Evolutionary conservation across 1,140 invertebrate genomes (phyloP).

Genomic region (Apis dorsata): DNA sequence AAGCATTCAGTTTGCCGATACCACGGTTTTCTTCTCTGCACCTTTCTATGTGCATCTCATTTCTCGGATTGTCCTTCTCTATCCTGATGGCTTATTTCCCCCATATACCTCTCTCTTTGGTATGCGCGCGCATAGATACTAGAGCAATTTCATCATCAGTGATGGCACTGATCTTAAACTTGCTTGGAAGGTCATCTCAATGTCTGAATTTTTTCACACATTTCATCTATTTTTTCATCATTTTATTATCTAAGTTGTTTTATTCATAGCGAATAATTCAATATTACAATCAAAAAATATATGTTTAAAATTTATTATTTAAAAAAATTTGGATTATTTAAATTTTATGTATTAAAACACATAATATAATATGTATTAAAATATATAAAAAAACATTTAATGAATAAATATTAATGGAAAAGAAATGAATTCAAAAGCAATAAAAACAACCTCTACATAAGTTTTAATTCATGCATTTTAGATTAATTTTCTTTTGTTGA

Average conservation of each 20-base stretch:
- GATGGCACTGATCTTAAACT: background rate
- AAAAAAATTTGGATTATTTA: background rate
- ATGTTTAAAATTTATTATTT: too few relatives aligned
- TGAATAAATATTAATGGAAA: too few relatives aligned
- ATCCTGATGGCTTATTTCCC: background rate
- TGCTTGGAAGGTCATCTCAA: too few relatives aligned
- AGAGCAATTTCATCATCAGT: background rate
- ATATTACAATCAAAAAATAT: background rate
- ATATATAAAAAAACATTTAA: too few relatives aligned
- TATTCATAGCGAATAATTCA: background rate
- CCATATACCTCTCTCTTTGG: background rate
- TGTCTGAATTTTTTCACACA: background rate
- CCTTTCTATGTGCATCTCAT: slow-evolving; percentile 52
- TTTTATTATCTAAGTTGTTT: background rate
- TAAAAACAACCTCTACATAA: too few relatives aligned
- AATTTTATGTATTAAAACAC: background rate
- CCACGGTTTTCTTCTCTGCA: slow-evolving; percentile 56
- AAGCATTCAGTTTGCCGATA: slow-evolving; percentile 43
- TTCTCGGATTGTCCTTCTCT: slow-evolving; percentile 14
- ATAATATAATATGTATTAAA: too few relatives aligned
- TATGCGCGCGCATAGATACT: slow-evolving; percentile 8
- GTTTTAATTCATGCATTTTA: too few relatives aligned
- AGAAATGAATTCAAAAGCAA: too few relatives aligned
- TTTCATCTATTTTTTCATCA: background rate
- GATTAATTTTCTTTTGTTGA: too few relatives aligned